These are phyloP conservation scores for Virgularia gustaviana DNA, from an alignment of 92 coral and sea anemone genomes.

Conservation along the genomic window DNA sequence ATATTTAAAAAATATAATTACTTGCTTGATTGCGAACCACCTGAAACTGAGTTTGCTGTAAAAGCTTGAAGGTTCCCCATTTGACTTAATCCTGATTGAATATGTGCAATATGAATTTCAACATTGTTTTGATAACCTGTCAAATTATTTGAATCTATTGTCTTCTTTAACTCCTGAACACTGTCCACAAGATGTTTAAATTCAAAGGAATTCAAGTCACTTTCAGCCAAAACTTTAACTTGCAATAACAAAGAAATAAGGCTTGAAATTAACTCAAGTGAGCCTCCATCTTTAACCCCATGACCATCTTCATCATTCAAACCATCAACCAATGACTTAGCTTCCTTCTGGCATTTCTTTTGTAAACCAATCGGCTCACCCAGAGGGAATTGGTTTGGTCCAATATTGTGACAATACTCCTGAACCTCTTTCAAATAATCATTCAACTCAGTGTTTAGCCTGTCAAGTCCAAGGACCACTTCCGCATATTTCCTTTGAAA, in stretches of 20 bases:
- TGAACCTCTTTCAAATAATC: slow-evolving; percentile 87
- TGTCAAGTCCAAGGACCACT: slow-evolving; percentile 85
- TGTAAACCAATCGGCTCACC: slow-evolving; percentile 77
- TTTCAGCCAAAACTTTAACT: slow-evolving; percentile 90
- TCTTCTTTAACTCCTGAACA: slow-evolving; percentile 84
- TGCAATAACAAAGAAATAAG: slow-evolving; percentile 82
- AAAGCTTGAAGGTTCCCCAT: slow-evolving; percentile 98
- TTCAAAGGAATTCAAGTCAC: slow-evolving; percentile 94
- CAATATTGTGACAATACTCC: slow-evolving; percentile 90
- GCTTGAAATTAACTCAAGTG: slow-evolving; percentile 23
- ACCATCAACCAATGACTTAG: slow-evolving; percentile 64
- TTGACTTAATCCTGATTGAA: slow-evolving; percentile 96
- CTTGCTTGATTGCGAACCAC: neutral
- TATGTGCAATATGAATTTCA: slow-evolving; percentile 98
- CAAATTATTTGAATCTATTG: slow-evolving; percentile 75
- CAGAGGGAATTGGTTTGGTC: slow-evolving; percentile 74
- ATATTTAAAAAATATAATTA: neutral
- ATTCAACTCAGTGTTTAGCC: slow-evolving; percentile 87
- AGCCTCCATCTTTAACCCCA: slow-evolving; percentile 11
- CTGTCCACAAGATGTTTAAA: slow-evolving; percentile 91
- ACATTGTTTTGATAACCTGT: slow-evolving; percentile 96
- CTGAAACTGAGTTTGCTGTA: slow-evolving; percentile 38
- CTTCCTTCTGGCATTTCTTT: slow-evolving; percentile 85
- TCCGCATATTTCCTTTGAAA: slow-evolving; percentile 89
- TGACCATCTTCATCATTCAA: neutral